Evolutionary conservation across 2,888 invertebrate species (phyloP).

Genomic region (Trichopoda pennipes): DNA sequence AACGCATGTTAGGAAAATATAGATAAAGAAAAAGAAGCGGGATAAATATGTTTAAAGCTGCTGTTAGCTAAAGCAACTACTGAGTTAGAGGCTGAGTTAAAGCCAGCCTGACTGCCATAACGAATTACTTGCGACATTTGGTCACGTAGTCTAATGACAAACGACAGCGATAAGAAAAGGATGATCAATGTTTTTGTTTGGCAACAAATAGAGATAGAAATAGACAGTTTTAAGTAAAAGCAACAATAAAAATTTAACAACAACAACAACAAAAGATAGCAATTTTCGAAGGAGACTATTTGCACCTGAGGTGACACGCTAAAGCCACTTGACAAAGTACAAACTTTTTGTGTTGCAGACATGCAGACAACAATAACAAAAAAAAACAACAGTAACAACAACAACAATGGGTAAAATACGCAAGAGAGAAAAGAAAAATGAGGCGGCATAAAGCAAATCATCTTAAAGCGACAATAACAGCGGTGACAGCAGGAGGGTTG

Average conservation of each 20-base stretch:
- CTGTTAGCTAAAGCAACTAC: constrained; percentile 54
- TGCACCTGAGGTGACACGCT: constrained; percentile 69
- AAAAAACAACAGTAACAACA: not conserved
- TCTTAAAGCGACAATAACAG: constrained; percentile 61
- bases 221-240: constrained; percentile 25
- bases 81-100: constrained; percentile 39
- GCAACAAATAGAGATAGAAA: constrained; percentile 23
- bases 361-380: not conserved
- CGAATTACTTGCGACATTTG: constrained; percentile 68
- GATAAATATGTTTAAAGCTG: constrained; percentile 44
- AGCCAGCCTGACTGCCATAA: constrained; percentile 64
- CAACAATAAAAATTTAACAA: constrained; percentile 46
- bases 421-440: constrained; percentile 30
- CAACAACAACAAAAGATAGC: not conserved
- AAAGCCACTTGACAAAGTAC: constrained; percentile 66
- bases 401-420: not conserved
- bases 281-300: constrained; percentile 39
- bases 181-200: constrained; percentile 63
- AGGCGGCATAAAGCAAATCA: constrained; percentile 57
- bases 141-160: constrained; percentile 69
- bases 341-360: constrained; percentile 32
- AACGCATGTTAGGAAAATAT: constrained; percentile 6
- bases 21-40: constrained; percentile 21
- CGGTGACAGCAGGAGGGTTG: constrained; percentile 67
- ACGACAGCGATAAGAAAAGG: constrained; percentile 66